Percentiles rank a stretch among this genome's conserved stretches.
Evolutionary conservation across 2,113 vertebrate species (phyloP).

Genomic region (Percina caprodes): DNA sequence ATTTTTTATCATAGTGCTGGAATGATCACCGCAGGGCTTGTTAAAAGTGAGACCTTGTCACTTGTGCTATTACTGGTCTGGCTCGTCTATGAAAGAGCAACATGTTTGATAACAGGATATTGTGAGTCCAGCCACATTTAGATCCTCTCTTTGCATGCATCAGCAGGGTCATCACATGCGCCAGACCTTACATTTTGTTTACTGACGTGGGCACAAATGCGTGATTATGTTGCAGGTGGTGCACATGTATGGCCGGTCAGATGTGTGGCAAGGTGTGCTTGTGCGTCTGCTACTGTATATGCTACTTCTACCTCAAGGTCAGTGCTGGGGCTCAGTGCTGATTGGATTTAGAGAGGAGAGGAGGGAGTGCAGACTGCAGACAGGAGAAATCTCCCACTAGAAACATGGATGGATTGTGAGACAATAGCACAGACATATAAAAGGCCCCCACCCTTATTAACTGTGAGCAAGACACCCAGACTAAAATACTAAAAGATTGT

Average conservation of each 20-base stretch:
- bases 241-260: slow-evolving; percentile 16
- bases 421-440: slow-evolving; percentile 19
- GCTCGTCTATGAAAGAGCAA: slow-evolving; percentile 7
- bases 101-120: slow-evolving; percentile 34
- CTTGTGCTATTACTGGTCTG: slow-evolving; percentile 37
- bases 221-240: slow-evolving; percentile 48
- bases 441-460: background rate
- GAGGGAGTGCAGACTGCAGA: slow-evolving; percentile 63
- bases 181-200: slow-evolving; percentile 23
- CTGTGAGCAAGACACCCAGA: background rate
- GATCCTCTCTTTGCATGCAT: slow-evolving; percentile 23
- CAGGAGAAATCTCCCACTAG: slow-evolving; percentile 55
- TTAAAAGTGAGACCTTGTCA: slow-evolving; percentile 51
- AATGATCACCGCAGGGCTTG: slow-evolving; percentile 55
- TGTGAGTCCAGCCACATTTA: slow-evolving; percentile 20
- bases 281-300: slow-evolving; percentile 59
- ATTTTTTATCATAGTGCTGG: slow-evolving; percentile 57
- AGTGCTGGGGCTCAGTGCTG: slow-evolving; percentile 67
- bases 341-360: slow-evolving; percentile 68
- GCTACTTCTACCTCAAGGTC: slow-evolving; percentile 74
- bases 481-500: background rate
- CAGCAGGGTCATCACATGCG: slow-evolving; percentile 14
- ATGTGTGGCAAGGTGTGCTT: slow-evolving; percentile 35
- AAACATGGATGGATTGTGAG: slow-evolving; percentile 44
- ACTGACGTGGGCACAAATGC: slow-evolving; percentile 27